Percentiles rank a stretch among this genome's conserved stretches.
Evolutionary conservation across 2,113 vertebrate species (phyloP).

Genomic region (Calyptommatus sinebrachiatus): DNA sequence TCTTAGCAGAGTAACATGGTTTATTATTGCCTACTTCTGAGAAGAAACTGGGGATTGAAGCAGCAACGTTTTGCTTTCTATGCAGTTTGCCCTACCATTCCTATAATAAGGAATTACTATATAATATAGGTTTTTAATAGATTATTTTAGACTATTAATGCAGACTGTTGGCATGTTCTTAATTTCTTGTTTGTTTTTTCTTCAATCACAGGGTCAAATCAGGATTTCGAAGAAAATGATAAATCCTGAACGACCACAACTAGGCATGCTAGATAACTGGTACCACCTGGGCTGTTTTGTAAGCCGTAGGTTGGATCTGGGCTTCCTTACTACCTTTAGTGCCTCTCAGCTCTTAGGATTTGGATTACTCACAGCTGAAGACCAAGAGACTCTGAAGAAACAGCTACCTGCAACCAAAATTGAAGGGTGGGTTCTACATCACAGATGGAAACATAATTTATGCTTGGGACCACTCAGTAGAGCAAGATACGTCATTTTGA

Average conservation of each 20-base stretch:
- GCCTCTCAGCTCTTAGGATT: conserved; percentile 91
- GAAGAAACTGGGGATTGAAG: too few relatives aligned
- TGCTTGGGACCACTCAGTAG: accelerated
- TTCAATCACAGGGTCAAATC: conserved; percentile 82
- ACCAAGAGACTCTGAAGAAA: conserved; percentile 87
- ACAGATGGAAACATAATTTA: background rate
- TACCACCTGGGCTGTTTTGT: conserved; percentile 93
- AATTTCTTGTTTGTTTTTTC: conserved; percentile 2
- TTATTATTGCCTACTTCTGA: too few relatives aligned
- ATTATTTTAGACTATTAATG: background rate
- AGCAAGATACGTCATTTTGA: too few relatives aligned
- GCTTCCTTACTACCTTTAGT: conserved; percentile 81
- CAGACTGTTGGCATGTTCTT: background rate
- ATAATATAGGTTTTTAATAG: too few relatives aligned
- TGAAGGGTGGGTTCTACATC: conserved; percentile 77
- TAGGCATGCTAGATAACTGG: conserved; percentile 98
- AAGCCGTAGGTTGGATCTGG: conserved; percentile 82
- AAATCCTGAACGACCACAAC: conserved; percentile 90
- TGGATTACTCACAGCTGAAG: conserved; percentile 77
- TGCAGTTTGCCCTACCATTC: background rate
- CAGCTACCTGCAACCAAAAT: conserved; percentile 84
- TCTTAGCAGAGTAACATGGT: too few relatives aligned
- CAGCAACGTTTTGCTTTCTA: too few relatives aligned
- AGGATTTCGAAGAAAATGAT: conserved; percentile 94
- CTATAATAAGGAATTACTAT: too few relatives aligned